Conservation (phyloP, 2,113 vertebrate species). For the Ctenomys sociabilis region DNA sequence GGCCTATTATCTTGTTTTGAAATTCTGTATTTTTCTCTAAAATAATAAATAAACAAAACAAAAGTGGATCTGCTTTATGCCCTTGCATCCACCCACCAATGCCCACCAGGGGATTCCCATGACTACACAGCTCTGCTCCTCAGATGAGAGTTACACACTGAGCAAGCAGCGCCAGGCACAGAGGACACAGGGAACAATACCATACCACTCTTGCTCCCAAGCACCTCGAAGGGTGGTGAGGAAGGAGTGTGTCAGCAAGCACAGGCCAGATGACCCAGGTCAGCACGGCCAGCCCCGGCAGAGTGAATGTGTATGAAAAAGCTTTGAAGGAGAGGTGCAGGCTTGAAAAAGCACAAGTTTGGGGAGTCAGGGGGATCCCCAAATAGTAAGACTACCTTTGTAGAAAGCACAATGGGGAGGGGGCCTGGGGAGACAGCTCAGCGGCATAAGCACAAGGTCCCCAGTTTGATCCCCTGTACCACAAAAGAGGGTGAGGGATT, state of each 20-base stretch:
- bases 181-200: neutral
- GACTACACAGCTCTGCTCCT: neutral
- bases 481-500: neutral
- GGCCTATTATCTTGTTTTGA: too few species aligned
- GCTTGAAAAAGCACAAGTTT: neutral
- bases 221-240: neutral
- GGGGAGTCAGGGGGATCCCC: neutral
- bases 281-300: neutral
- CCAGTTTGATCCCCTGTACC: too few species aligned
- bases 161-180: neutral
- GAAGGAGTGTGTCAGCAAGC: neutral
- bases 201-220: neutral
- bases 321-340: neutral
- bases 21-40: too few species aligned
- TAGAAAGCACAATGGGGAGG: neutral
- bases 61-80: neutral
- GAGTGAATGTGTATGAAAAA: neutral
- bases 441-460: too few species aligned
- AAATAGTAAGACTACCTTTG: neutral
- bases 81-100: accelerated
- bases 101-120: neutral
- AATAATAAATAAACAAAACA: too few species aligned
- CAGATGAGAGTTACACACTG: neutral
- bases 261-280: accelerated
- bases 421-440: too few species aligned